phyloP scores from a whole-genome alignment of 2,113 vertebrate genomes.

The Mormyrus iriodes region DNA sequence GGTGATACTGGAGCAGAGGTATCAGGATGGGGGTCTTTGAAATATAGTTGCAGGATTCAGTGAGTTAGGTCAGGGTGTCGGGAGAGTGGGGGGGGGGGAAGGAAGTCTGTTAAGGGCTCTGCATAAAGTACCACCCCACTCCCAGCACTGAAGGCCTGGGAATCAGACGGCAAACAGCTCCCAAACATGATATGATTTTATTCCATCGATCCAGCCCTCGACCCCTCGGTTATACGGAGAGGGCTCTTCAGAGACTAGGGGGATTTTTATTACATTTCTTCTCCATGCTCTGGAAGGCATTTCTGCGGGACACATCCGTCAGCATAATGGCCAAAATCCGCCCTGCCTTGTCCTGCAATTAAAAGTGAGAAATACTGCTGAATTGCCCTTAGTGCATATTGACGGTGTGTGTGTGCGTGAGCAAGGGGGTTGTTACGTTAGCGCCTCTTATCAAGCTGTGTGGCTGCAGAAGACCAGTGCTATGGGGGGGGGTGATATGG shows the following conservation, averaged over 20 bases:
- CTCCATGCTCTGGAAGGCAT: neutral
- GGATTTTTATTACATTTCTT: constrained; percentile 23
- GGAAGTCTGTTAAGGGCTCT: neutral
- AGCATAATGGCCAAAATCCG: neutral
- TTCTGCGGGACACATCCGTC: constrained; percentile 2
- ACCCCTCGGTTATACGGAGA: constrained; percentile 4
- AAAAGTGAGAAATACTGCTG: neutral
- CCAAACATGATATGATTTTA: constrained; percentile 23
- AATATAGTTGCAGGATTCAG: neutral
- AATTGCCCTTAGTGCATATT: neutral
- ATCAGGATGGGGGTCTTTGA: neutral
- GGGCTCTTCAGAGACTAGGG: neutral
- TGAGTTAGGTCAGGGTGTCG: neutral
- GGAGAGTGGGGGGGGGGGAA: neutral
- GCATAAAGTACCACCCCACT: neutral
- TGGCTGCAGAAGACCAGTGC: neutral
- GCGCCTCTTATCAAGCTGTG: neutral
- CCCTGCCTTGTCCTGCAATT: neutral
- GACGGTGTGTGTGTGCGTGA: neutral
- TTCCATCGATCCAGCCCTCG: constrained; percentile 17
- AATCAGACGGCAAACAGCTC: constrained; percentile 23
- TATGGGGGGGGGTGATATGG: neutral
- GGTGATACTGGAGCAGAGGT: neutral
- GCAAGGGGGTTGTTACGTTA: neutral
- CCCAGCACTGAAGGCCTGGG: neutral